phyloP scores from a whole-genome alignment of 2,888 invertebrate species.

The Melitaea athalia region DNA sequence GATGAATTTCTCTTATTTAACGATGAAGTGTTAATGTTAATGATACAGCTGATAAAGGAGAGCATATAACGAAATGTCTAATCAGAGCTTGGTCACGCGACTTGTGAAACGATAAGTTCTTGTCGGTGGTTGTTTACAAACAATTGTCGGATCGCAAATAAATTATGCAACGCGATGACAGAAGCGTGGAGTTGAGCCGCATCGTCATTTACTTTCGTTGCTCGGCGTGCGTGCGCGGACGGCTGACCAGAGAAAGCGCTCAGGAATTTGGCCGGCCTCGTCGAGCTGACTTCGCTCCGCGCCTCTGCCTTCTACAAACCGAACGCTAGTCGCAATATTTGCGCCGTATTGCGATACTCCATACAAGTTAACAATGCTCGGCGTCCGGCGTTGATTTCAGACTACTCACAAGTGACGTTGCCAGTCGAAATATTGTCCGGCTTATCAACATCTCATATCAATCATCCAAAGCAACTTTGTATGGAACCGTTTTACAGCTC shows the following conservation, averaged over 20 bases:
- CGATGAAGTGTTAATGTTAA: conserved; percentile 14
- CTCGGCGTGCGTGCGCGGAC: conserved; percentile 54
- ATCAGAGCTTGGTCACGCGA: conserved; percentile 71
- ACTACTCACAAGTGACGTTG: conserved; percentile 14
- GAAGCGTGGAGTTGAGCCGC: conserved; percentile 53
- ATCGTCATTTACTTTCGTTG: conserved; percentile 76
- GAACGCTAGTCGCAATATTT: conserved; percentile 30
- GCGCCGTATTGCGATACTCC: conserved; percentile 21
- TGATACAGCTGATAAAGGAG: conserved; percentile 15
- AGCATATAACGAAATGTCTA: conserved; percentile 42
- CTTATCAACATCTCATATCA: conserved; percentile 56
- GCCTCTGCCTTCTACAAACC: conserved; percentile 22
- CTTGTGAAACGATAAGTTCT: conserved; percentile 59
- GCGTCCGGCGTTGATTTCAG: conserved; percentile 9
- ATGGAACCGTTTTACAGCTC: conserved; percentile 66
- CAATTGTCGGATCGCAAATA: conserved; percentile 74
- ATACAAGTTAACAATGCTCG: conserved; percentile 22
- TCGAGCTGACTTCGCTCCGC: conserved; percentile 20
- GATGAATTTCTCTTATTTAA: conserved; percentile 23
- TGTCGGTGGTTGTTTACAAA: conserved; percentile 76
- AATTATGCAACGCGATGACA: conserved; percentile 79
- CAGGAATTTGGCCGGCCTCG: conserved; percentile 74
- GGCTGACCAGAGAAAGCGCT: conserved; percentile 74
- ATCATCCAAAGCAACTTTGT: conserved; percentile 51
- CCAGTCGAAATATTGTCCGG: conserved; percentile 36